Base-by-base conservation (phyloP, 2,888 invertebrate species). In the Agrochola lota region DNA sequence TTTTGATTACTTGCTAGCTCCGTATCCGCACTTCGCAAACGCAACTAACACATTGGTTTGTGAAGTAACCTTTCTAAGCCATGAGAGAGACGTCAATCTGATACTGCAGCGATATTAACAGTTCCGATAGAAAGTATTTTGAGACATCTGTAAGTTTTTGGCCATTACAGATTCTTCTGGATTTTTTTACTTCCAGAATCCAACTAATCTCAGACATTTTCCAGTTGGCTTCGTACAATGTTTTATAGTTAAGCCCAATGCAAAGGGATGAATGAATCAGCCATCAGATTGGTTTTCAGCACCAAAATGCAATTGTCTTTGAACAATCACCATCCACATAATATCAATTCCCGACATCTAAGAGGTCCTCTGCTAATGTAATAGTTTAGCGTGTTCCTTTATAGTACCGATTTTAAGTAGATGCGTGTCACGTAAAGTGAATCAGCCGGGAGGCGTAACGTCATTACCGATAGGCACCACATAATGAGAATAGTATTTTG, bases 401-500 rank as follows among this genome's bases (percentile, higher is more conserved):
- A 73, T 62, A 77, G 67, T 69, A 75, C 55, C 43, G 66, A 79
- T 82, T 79, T 75, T 82, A 86, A 86, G 74, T 81, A 83, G 77
- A 90, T 85, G 86, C 89, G 71, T 69, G 84, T 83, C 90, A 87
- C 91, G 88, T 86, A 86, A 85, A 86, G 80, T 84, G 80, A 90
- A 90, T 89, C 81, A 88, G 80, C 72, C 77, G 78, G 85, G 86
- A 82, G 88, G 80, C 84, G 86, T 93, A 93, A 92, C 88, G 80
- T 87, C 79, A 90, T 93, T 92, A 93, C 86, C 70, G 82, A 87
- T 88, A 90, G 87, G 85, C 78, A 90, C 87, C 78, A 84, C 80
- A 85, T 90, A 90, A 90, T 91, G 89, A 90, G 88, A 87, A 87
- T 89, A 88, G 86, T 85, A 90, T 92, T 91, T 91, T 90, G 89